Evolutionary conservation across 2,113 vertebrate species (phyloP).

Genomic region (Pomatostomus ruficeps): DNA sequence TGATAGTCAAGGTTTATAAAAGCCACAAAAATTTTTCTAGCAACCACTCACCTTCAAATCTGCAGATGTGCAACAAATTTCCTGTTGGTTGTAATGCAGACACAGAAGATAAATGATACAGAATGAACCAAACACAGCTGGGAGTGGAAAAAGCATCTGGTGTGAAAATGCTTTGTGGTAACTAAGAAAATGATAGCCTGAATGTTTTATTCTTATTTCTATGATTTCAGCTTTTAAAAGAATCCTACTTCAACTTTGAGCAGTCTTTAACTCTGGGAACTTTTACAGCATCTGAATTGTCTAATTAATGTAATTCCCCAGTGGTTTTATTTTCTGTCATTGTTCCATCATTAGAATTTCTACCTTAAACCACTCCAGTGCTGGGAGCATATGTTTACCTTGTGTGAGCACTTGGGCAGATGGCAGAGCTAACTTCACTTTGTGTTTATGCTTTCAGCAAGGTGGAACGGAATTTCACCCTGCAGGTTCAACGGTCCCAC

Average conservation of each 20-base stretch:
- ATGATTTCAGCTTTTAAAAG: not conserved
- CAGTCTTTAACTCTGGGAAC: not conserved
- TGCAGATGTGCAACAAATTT: not conserved
- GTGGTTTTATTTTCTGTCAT: not conserved
- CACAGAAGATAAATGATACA: not conserved
- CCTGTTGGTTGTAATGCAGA: not conserved
- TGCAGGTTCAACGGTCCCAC: not conserved
- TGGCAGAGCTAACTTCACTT: not conserved
- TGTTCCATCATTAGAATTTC: not conserved
- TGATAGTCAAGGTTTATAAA: not conserved
- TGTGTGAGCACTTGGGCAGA: not conserved
- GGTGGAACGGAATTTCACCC: not conserved
- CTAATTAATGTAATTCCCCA: not conserved
- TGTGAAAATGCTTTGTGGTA: not conserved
- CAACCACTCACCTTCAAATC: not conserved
- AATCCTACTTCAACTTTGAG: not conserved
- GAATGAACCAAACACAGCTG: not conserved
- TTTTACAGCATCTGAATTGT: not conserved
- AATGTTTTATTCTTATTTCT: not conserved
- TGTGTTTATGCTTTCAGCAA: not conserved
- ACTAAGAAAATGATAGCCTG: not conserved
- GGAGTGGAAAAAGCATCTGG: not conserved
- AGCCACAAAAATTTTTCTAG: not conserved
- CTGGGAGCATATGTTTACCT: not conserved
- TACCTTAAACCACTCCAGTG: not conserved